These are phyloP conservation scores for Drosophila repleta DNA, from an alignment of 1,140 invertebrate genomes.

Conservation along the genomic window DNA sequence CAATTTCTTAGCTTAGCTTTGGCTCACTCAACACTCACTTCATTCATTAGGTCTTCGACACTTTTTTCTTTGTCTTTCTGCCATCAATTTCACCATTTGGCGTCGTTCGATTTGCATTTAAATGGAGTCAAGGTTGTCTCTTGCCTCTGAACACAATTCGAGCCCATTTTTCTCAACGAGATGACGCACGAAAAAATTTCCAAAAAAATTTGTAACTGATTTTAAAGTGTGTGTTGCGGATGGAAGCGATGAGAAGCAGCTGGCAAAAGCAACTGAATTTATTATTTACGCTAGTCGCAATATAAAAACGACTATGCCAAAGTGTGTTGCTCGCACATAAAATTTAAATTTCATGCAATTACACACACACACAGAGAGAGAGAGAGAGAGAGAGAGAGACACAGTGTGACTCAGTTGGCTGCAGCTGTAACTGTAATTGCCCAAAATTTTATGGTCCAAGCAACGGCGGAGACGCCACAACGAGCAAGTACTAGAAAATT, in stretches of 20 bases:
- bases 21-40: constrained; percentile 26
- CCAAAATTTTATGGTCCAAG: constrained; percentile 71
- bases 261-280: constrained; percentile 46
- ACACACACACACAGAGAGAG: constrained; percentile 19
- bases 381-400: constrained; percentile 7
- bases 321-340: constrained; percentile 73
- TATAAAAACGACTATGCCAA: constrained; percentile 63
- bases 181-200: constrained; percentile 61
- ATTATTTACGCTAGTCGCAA: constrained; percentile 66
- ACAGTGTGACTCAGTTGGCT: constrained; percentile 19
- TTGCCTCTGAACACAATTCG: constrained; percentile 16
- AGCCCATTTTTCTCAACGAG: constrained; percentile 15
- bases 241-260: constrained; percentile 41
- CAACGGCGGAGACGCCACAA: constrained; percentile 24
- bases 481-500: constrained; percentile 74
- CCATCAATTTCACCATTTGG: constrained; percentile 57
- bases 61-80: constrained; percentile 13
- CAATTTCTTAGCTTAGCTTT: constrained; percentile 23
- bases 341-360: constrained; percentile 78
- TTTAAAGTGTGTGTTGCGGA: constrained; percentile 19
- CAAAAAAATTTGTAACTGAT: constrained; percentile 16
- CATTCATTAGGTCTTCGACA: constrained; percentile 19
- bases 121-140: constrained; percentile 71
- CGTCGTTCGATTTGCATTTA: constrained; percentile 62
- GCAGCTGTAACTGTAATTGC: constrained; percentile 70